Percentiles rank a stretch among this genome's conserved stretches.
Evolutionary conservation across 2,113 vertebrate species (phyloP).

Genomic region (Polypterus bichir): DNA sequence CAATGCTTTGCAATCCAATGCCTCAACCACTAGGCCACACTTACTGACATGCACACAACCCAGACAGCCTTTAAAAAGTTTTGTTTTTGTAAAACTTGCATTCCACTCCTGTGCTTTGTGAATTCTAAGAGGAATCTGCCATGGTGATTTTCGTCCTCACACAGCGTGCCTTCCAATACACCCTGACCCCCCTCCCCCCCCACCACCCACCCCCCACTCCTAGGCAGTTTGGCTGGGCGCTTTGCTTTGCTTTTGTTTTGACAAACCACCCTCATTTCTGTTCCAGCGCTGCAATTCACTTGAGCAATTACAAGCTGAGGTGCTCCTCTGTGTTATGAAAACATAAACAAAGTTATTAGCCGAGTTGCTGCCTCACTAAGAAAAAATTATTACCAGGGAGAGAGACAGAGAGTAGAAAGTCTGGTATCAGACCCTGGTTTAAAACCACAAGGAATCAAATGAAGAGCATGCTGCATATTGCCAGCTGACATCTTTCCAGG

Average conservation of each 20-base stretch:
- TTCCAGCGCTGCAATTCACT: slow-evolving; percentile 25
- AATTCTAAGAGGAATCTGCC: not conserved
- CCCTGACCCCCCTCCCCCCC: too few species aligned
- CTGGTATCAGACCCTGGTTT: too few species aligned
- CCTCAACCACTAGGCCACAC: too few species aligned
- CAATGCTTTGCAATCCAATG: too few species aligned
- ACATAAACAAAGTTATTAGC: slow-evolving; percentile 18
- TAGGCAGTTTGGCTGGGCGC: slow-evolving; percentile 7
- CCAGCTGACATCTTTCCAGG: too few species aligned
- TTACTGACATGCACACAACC: too few species aligned
- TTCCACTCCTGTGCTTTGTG: too few species aligned
- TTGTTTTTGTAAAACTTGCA: too few species aligned
- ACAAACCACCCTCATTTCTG: slow-evolving; percentile 13
- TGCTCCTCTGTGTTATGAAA: slow-evolving; percentile 28
- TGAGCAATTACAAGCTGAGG: slow-evolving; percentile 27
- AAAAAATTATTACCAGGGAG: slow-evolving; percentile 26
- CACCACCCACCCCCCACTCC: too few species aligned
- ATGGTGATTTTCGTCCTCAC: slow-evolving; percentile 19
- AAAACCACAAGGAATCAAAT: too few species aligned
- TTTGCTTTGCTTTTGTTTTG: slow-evolving; percentile 23
- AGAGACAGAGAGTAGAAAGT: slow-evolving; percentile 29
- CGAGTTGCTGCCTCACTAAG: slow-evolving; percentile 11
- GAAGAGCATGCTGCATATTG: too few species aligned
- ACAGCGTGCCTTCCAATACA: slow-evolving; percentile 22
- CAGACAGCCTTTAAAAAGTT: too few species aligned